Conservation (phyloP, 1,140 invertebrate genomes). For the Bombyx mandarina region DNA sequence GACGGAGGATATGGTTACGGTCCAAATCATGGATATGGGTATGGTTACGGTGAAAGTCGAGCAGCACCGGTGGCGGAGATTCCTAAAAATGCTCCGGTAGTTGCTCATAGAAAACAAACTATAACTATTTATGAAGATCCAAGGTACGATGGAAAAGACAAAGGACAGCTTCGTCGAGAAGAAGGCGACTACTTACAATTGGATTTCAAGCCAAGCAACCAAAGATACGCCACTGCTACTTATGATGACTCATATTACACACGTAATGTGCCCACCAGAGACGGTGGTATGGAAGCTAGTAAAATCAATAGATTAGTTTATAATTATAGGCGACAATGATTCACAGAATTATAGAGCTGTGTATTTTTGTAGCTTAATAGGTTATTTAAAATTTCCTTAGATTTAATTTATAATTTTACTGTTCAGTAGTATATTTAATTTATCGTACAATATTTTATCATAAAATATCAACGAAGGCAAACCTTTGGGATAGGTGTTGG, state of each 20-base stretch:
- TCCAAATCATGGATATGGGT: constrained; percentile 57
- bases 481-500: constrained; percentile 18
- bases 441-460: background rate
- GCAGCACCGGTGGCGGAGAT: constrained; percentile 40
- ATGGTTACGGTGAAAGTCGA: constrained; percentile 59
- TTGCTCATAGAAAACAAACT: constrained; percentile 59
- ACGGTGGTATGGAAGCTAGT: constrained; percentile 48
- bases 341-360: too few species aligned
- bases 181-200: constrained; percentile 59
- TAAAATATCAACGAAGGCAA: constrained; percentile 13
- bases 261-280: constrained; percentile 25
- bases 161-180: constrained; percentile 45
- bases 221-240: constrained; percentile 57
- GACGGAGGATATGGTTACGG: constrained; percentile 53
- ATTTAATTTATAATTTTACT: too few species aligned
- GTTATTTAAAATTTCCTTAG: too few species aligned
- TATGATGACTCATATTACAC: constrained; percentile 62
- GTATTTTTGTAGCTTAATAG: too few species aligned
- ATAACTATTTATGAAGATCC: constrained; percentile 75
- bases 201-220: constrained; percentile 58
- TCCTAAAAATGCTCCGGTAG: constrained; percentile 48
- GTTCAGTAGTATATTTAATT: too few species aligned
- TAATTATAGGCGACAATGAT: constrained; percentile 55
- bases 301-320: constrained; percentile 68
- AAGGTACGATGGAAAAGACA: constrained; percentile 56